These are phyloP conservation scores for Bombylius discolor DNA, from an alignment of 2,888 invertebrate species.

Conservation along the genomic window DNA sequence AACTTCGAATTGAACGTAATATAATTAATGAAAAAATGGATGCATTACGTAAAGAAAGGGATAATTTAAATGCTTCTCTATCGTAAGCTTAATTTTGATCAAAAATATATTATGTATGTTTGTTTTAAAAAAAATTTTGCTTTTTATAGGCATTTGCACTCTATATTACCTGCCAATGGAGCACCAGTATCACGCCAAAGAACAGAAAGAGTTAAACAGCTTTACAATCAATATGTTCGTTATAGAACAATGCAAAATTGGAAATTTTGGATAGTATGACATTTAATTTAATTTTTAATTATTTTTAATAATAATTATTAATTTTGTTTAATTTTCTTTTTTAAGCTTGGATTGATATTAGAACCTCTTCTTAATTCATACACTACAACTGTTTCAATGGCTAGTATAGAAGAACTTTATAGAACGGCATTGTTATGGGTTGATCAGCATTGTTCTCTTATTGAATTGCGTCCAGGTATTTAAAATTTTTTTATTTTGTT, in stretches of 20 bases:
- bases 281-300: background rate
- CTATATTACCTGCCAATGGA: constrained; percentile 88
- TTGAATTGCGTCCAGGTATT: constrained; percentile 86
- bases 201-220: constrained; percentile 80
- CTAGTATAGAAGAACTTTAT: constrained; percentile 81
- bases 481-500: background rate
- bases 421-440: constrained; percentile 88
- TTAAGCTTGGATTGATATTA: constrained; percentile 82
- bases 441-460: constrained; percentile 91
- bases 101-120: background rate
- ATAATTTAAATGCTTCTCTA: constrained; percentile 78
- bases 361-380: constrained; percentile 82
- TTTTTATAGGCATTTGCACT: constrained; percentile 75
- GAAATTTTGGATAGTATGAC: constrained; percentile 94
- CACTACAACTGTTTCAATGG: constrained; percentile 82
- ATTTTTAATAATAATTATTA: background rate
- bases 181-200: constrained; percentile 84
- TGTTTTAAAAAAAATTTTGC: too few relatives aligned
- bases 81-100: constrained; percentile 44
- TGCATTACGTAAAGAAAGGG: constrained; percentile 73
- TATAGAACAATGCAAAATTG: constrained; percentile 79
- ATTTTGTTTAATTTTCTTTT: background rate
- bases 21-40: constrained; percentile 86
- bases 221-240: constrained; percentile 85
- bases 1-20: constrained; percentile 71